Evolutionary conservation across 1,140 invertebrate genomes (phyloP).

Genomic region (Drosophila sturtevanti): DNA sequence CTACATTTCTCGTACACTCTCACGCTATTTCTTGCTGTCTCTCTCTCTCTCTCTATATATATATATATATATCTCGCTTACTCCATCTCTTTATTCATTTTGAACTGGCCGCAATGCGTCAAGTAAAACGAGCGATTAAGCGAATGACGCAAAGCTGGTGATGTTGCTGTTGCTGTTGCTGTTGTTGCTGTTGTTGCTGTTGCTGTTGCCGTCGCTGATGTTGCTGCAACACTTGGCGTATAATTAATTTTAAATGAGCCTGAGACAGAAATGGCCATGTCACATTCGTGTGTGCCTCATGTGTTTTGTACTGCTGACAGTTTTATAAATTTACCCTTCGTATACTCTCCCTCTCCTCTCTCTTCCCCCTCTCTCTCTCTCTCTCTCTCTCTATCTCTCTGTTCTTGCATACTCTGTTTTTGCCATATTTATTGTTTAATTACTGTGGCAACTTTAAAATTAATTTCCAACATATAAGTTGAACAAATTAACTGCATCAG

Average conservation of each 20-base stretch:
- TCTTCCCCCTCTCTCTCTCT: conserved; percentile 12
- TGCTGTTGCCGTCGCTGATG: neutral
- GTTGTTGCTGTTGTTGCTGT: neutral
- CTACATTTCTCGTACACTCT: neutral
- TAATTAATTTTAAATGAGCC: conserved; percentile 76
- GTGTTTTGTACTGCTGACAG: conserved; percentile 31
- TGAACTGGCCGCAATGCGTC: conserved; percentile 31
- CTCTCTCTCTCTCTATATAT: too few species aligned
- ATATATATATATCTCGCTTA: too few species aligned
- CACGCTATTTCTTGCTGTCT: neutral
- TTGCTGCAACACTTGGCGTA: conserved; percentile 63
- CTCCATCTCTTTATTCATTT: conserved; percentile 27
- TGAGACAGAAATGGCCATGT: conserved; percentile 48
- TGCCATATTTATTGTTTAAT: conserved; percentile 72
- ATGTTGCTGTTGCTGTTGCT: neutral
- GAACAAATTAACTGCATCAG: conserved; percentile 60
- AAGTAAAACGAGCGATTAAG: conserved; percentile 69
- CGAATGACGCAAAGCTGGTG: conserved; percentile 67
- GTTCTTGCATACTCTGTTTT: conserved; percentile 34
- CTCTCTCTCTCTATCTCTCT: neutral
- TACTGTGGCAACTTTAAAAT: conserved; percentile 64
- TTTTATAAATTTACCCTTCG: conserved; percentile 60
- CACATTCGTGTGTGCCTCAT: conserved; percentile 41
- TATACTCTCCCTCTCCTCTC: too few species aligned
- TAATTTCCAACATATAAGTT: conserved; percentile 37